Base-by-base conservation (phyloP, 1,140 invertebrate species). In the Tetranychus urticae region DNA sequence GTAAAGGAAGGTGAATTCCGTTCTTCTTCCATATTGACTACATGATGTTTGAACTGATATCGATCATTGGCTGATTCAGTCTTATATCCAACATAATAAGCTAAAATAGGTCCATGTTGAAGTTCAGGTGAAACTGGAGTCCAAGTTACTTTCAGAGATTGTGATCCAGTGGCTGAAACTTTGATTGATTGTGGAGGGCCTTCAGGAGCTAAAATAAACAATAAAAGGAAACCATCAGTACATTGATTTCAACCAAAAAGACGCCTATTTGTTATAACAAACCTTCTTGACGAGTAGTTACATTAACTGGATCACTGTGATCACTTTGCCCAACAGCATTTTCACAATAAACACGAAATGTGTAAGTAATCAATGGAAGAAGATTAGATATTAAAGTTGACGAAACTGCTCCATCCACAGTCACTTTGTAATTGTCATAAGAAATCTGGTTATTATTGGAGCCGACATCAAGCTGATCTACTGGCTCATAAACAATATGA, bases 281-380 rank as follows among this genome's bases (percentile, higher is more conserved):
- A 59, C 58, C 58, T 80, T 88, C 58, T 48, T 59, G 31, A 31
- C n/a, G 37, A 33, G 58, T 59, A 3, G 58, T 59, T 5, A 59
- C 58, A 48, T 46, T 59, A 31, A 59, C 12, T 23, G 42, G 14
- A 46, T 59, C 42, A 59, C 89, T 96, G n/a, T 90, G 82, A 47
- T 85, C 83, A 1, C 89, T 91, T 3, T 77, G 80, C 48, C 94
- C 94, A 56, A 89, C 92, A 75, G 96, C 94, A 75, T 98, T 98
- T 34, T 96, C 84, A 13, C 93, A 92, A 65, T 87, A 80, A 2
- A 97, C 80, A 59, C 93, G 77, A 78, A 98, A 97, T 72, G 94
- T 86, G 72, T 89, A 94, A 73, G 93, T 86, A 48, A 83, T 83
- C 55, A 86, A 82, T 73, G 90, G 89, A 60, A 82, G 80, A 3